Conservation (phyloP, 2,888 invertebrate genomes). For the Tetragonula carbonaria region DNA sequence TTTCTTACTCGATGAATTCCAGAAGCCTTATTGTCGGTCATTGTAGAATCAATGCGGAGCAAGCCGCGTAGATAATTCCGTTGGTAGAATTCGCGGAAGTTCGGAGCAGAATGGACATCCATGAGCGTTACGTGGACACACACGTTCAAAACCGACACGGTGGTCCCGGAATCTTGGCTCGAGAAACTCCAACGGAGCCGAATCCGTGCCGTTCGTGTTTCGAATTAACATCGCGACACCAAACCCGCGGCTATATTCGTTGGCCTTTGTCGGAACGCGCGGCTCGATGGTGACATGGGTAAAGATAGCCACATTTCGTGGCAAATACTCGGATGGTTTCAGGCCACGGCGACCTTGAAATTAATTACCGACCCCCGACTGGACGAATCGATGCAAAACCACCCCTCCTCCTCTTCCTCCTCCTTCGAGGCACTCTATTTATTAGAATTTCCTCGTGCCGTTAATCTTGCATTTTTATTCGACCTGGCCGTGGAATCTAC, state of each 20-base stretch:
- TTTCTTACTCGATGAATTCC: no score
- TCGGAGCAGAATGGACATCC: constrained; percentile 5
- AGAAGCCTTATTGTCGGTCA: no score
- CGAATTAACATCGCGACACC: constrained; percentile 67
- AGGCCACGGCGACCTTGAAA: constrained; percentile 62
- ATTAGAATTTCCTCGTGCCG: neutral
- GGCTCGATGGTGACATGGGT: constrained; percentile 48
- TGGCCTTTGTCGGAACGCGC: constrained; percentile 68
- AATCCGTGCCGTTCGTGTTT: constrained; percentile 61
- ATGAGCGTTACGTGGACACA: constrained; percentile 21
- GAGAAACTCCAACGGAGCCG: constrained; percentile 39
- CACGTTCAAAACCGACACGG: constrained; percentile 44
- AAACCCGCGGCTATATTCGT: constrained; percentile 66
- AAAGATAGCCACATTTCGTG: constrained; percentile 67
- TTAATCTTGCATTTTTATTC: neutral
- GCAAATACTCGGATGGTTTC: constrained; percentile 58
- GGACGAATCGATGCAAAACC: constrained; percentile 10
- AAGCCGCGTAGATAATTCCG: constrained; percentile 14
- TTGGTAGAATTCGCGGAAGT: constrained; percentile 21
- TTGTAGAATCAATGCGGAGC: constrained; percentile 9
- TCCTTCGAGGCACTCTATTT: neutral
- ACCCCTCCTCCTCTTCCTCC: no score
- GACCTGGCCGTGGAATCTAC: neutral
- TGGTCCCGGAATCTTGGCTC: constrained; percentile 62
- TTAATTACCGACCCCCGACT: constrained; percentile 40